Base-by-base conservation (phyloP, 2,888 invertebrate species). In the Polydrusus pterygomalis region DNA sequence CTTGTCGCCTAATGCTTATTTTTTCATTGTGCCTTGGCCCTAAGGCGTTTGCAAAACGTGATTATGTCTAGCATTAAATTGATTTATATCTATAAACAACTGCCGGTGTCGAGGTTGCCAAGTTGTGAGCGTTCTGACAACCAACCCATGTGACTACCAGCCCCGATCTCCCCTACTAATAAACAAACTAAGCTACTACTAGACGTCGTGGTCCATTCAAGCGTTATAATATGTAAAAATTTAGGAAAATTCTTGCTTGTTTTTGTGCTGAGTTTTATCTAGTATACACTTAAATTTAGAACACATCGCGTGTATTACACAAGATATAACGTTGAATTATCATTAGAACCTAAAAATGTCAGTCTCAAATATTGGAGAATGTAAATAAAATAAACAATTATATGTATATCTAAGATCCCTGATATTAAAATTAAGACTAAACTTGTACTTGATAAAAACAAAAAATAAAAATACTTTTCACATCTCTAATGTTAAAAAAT, bases 331-430 rank as follows among this genome's bases (percentile, higher is more conserved):
- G 10, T 6, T 34, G 1, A 60, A 60, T 18, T 65, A 67, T 10
- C 58, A 40, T 60, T 18, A 38, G 45, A 69, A 58, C 45, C n/a
- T 70, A 54, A 70, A 54, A 70, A 54, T 63, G 18, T 70, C 70
- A 70, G 70, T 70, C 70, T 70, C 62, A 62, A 70, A 70, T 5
- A 20, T 62, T 70, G 70, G 70, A 70, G 51, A 70, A 49, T 69
- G 70, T 62, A n/a, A 60, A 62, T 60, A 70, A 51, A 69, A 69
- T n/a, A 40, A 40, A 40, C 43, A 43, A 7, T 10, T n/a, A 54
- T 8, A 38, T 34, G 43, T 43, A 40, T 40, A 67, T 34, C n/a
- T 49, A 40, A 9, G 15, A 54, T 69, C 68, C 58, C 30, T 69
- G 68, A 69, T 58, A 58, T 25, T 58, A 40, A 56, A 67, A 69